Percentiles rank a stretch among this genome's conserved stretches.
These are phyloP conservation scores for Astyanax mexicanus DNA, from an alignment of 2,797 vertebrate species.

Conservation along the genomic window DNA sequence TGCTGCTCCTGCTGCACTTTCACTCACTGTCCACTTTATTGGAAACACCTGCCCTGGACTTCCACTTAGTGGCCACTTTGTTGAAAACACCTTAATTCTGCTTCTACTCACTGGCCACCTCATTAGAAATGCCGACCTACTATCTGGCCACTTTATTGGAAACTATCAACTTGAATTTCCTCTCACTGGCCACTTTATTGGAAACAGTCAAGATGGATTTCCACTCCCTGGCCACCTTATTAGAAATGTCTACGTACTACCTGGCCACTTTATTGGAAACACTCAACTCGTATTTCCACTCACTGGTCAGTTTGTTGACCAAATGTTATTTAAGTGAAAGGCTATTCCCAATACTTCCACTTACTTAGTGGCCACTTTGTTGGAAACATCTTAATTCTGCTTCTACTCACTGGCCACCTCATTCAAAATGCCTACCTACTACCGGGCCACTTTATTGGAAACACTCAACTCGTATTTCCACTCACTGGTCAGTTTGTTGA, in stretches of 20 bases:
- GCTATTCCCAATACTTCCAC: too few relatives aligned
- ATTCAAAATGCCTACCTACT: too few relatives aligned
- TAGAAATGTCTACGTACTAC: not conserved
- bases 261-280: not conserved
- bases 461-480: too few relatives aligned
- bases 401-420: too few relatives aligned
- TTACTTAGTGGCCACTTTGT: too few relatives aligned
- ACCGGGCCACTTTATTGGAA: too few relatives aligned
- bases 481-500: too few relatives aligned
- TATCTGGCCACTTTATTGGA: not conserved
- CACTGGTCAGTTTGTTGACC: too few relatives aligned
- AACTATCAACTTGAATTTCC: not conserved
- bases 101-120: not conserved
- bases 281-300: not conserved
- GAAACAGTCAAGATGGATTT: not conserved
- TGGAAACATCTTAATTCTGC: too few relatives aligned
- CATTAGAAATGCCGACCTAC: not conserved
- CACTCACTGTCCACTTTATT: not conserved
- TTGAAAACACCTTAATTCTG: not conserved
- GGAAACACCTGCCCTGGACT: too few relatives aligned
- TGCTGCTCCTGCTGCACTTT: constrained; percentile 9
- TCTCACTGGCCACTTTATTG: not conserved
- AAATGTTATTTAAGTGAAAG: too few relatives aligned
- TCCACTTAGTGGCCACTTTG: not conserved
- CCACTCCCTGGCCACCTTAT: too few relatives aligned